Evolutionary conservation across 2,113 vertebrate genomes (phyloP), one percentile per base, ranked within the genome.

Genomic region (Chunga burmeisteri): DNA sequence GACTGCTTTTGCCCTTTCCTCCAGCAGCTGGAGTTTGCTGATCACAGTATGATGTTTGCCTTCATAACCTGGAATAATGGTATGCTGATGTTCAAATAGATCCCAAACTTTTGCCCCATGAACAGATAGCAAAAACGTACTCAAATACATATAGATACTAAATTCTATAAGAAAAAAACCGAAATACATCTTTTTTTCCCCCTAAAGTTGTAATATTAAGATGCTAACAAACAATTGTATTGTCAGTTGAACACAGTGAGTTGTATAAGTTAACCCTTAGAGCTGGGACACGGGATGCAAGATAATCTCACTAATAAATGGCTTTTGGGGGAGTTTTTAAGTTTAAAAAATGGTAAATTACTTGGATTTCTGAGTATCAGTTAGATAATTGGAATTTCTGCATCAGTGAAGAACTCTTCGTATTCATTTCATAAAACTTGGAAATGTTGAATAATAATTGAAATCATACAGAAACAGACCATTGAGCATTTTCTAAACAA

Each of bases 101-200:
- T 98, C 97, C 97, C 97, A 98, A 30, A 97, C 90, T 67, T 97
- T 98, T 67, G 96, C 75, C 56, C 98, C 98, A 56, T 66, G 52
- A 55, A 32, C 10, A 68, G 38, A 23, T n/a, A 86, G 44, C n/a
- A 91, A 86, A 83, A 53, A 9, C 5, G 6, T 47, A 90, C 19
- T 79, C 66, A 58, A 78, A 88, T 67, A 85, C 14, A 79, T 27
- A 62, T 11, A 63, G 13, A 29, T 29, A 30, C n/a, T 62, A 55
- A 78, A 80, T 38, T 38, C 16, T 58, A 2, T 53, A 26, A 40
- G 61, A 27, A 67, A 75, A 78, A 55, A 52, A 7, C 4, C 2
- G n/a, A 42, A 74, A 18, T 30, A 53, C 14, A 3, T 5, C 9
- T 52, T 59, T 16, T 5, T 22, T 38, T 38, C 38, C 38, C 38